Percentiles rank a stretch among this genome's conserved stretches.
Evolutionary conservation across 2,888 invertebrate species (phyloP).

Genomic region (Thalpophila matura): DNA sequence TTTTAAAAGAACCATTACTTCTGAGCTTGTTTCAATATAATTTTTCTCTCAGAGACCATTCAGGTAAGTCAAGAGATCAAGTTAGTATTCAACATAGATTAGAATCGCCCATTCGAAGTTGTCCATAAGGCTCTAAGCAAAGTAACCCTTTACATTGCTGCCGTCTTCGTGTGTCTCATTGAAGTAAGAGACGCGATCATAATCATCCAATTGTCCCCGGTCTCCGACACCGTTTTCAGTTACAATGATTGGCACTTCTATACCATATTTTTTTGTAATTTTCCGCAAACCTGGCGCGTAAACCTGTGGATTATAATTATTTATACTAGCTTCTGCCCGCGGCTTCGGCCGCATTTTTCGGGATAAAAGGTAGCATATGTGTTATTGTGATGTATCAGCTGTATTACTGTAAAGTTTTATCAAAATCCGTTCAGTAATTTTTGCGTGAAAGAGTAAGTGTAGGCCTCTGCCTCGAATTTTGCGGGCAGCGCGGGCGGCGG

Average conservation of each 20-base stretch:
- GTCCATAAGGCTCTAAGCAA: conserved; percentile 91
- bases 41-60: too few species aligned
- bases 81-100: neutral
- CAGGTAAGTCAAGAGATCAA: neutral
- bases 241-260: conserved; percentile 60
- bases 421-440: too few species aligned
- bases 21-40: too few species aligned
- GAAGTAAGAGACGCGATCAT: conserved; percentile 72
- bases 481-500: too few species aligned
- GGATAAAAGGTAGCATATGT: too few species aligned
- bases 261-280: conserved; percentile 90
- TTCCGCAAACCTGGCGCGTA: conserved; percentile 92
- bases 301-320: conserved; percentile 76
- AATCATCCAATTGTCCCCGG: conserved; percentile 75
- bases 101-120: conserved; percentile 89
- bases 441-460: neutral
- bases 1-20: too few species aligned
- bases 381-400: too few species aligned
- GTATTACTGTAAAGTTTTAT: too few species aligned
- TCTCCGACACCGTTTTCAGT: conserved; percentile 89
- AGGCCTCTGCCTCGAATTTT: too few species aligned
- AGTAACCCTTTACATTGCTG: conserved; percentile 84
- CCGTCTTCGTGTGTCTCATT: conserved; percentile 72
- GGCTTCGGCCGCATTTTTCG: too few species aligned
- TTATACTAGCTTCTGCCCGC: too few species aligned